These are phyloP conservation scores for Pinna nobilis DNA, from an alignment of 1,140 invertebrate species.

Conservation along the genomic window DNA sequence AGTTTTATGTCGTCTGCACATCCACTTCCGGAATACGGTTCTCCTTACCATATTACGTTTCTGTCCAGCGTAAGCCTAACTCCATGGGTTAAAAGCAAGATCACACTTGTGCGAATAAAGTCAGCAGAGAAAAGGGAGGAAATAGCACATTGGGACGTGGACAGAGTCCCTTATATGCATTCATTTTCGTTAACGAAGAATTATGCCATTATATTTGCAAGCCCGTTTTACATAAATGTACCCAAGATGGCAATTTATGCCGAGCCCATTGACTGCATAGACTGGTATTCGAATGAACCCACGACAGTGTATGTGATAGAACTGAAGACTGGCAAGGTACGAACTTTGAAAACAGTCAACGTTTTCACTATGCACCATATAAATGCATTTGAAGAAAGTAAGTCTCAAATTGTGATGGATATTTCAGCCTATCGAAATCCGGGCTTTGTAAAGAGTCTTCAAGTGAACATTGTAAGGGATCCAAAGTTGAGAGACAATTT, in stretches of 20 bases:
- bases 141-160: conserved; percentile 59
- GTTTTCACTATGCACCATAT: conserved; percentile 67
- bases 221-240: conserved; percentile 62
- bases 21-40: conserved; percentile 59
- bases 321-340: conserved; percentile 51
- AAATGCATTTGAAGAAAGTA: conserved; percentile 64
- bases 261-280: conserved; percentile 54
- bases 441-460: conserved; percentile 50
- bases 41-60: conserved; percentile 53
- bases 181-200: conserved; percentile 64
- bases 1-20: conserved; percentile 61
- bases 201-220: conserved; percentile 62
- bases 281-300: conserved; percentile 51
- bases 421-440: conserved; percentile 55
- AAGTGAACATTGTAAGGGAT: conserved; percentile 50
- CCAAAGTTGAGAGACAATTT: conserved; percentile 45
- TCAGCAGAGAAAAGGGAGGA: conserved; percentile 51
- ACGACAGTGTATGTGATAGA: conserved; percentile 57
- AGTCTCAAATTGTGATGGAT: conserved; percentile 57
- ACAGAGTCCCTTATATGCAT: conserved; percentile 67
- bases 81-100: conserved; percentile 40
- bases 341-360: conserved; percentile 45
- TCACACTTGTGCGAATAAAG: conserved; percentile 57
- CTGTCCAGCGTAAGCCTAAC: conserved; percentile 55
- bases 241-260: conserved; percentile 53